Percentiles rank a stretch among this genome's conserved stretches.
phyloP scores from a whole-genome alignment of 2,888 invertebrate genomes.

The Penaeus monodon region DNA sequence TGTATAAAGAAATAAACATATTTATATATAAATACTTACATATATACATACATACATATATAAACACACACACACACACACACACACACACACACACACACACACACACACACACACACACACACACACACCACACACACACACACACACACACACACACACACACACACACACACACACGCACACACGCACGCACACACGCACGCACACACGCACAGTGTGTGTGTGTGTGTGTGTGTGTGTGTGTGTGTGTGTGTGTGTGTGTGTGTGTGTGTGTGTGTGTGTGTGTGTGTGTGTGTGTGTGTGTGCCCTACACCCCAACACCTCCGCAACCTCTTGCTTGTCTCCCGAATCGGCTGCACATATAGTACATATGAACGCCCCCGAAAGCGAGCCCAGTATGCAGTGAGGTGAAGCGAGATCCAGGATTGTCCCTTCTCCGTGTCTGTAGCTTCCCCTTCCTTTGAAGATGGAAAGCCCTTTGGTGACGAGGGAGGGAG shows the following conservation, averaged over 20 bases:
- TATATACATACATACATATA: slow-evolving; percentile 30
- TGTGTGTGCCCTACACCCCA: too few relatives aligned
- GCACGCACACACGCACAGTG: too few relatives aligned
- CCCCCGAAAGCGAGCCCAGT: too few relatives aligned
- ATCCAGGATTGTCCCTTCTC: too few relatives aligned
- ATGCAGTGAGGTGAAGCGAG: too few relatives aligned
- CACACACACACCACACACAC: not conserved
- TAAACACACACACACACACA: slow-evolving; percentile 8
- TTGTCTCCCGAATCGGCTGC: not conserved
- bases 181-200: too few relatives aligned
- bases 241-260: not conserved
- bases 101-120: slow-evolving; percentile 9
- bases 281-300: too few relatives aligned
- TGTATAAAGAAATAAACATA: slow-evolving; percentile 21
- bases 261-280: too few relatives aligned
- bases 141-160: not conserved
- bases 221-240: slow-evolving; percentile 12
- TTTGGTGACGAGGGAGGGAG: not conserved
- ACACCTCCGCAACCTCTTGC: not conserved
- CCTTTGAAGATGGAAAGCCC: not conserved
- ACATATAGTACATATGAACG: too few relatives aligned
- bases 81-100: slow-evolving; percentile 15
- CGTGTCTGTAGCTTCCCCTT: too few relatives aligned
- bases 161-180: too few relatives aligned
- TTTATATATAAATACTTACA: slow-evolving; percentile 39